Base-by-base conservation (phyloP, 2,113 vertebrate species). In the Dicaeum eximium region DNA sequence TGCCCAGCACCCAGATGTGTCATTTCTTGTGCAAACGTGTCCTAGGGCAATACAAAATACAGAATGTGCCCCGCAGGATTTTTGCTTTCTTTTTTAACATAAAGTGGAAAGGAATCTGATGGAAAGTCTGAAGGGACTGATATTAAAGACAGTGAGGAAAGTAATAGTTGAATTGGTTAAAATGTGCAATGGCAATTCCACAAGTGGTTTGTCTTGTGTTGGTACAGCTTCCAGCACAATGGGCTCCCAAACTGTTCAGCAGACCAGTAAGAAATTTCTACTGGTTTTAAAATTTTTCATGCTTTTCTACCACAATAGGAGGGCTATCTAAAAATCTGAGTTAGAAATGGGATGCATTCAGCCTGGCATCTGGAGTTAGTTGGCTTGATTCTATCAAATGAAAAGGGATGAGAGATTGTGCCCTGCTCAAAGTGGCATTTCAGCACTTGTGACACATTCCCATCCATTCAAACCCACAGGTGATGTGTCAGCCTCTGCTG, bases 11-110 rank as follows among this genome's bases (percentile, higher is more conserved):
- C 47, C 53, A 40, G 61, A 42, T 20, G 7, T 25, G 8, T 28
- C 47, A 31, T 64, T 64, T 88, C 80, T n/a, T 38, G 22, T 69
- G 37, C n/a, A 80, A 45, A 27, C 1, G 0, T 3, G 2, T 16
- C 24, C 50, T 3, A 61, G 53, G n/a, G 25, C 20, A 40, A 60
- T 2, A 6, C 9, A 30, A n/a, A 3, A 30, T 35, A 15, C 8
- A 66, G 53, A 48, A 31, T 10, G 16, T n/a, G 14, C 8, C 72
- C n/a, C 2, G 0, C 0, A 1, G 30, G 28, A 16, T 7, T 53
- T 57, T 73, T 67, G 25, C 20, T 22, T 66, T 80, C 15, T 42
- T 65, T 82, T 91, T 69, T 10, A 72, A 31, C 18, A 24, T 7
- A 18, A 51, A 69, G 4, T 28, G 24, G n/a, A 72, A 94, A 90